A percentile compares a stretch with the other conserved stretches of the same genome.
Conservation (phyloP, 2,113 vertebrate species). For the Rhabdornis inornatus region DNA sequence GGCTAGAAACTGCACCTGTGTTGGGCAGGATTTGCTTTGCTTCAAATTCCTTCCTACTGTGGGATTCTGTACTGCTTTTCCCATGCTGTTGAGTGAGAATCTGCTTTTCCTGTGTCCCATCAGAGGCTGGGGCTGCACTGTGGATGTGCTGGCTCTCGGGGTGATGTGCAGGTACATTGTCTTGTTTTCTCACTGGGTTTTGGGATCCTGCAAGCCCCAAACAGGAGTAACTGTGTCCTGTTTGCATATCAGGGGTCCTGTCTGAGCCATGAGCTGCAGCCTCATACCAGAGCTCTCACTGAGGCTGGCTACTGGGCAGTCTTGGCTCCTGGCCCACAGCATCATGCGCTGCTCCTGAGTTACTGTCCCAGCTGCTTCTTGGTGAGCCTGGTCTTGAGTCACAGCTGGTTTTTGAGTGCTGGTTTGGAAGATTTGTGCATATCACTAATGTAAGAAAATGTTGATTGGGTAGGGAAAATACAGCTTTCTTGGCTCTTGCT, state of each 20-base stretch:
- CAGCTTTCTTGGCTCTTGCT: fast-evolving
- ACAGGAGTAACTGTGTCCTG: not conserved
- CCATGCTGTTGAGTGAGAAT: not conserved
- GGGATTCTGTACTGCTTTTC: not conserved
- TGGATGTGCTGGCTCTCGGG: fast-evolving
- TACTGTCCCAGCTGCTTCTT: not conserved
- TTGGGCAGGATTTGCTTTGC: not conserved
- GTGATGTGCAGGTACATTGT: fast-evolving
- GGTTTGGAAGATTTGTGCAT: not conserved
- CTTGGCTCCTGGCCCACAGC: not conserved
- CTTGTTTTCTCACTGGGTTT: not conserved
- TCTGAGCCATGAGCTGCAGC: not conserved
- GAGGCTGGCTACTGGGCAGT: not conserved
- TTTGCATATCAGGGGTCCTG: fast-evolving
- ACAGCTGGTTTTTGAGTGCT: fast-evolving
- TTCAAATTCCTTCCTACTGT: not conserved
- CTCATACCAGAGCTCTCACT: fast-evolving
- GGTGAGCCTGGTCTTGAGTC: not conserved
- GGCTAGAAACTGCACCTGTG: not conserved
- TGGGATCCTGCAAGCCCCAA: not conserved
- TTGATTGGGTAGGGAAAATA: not conserved
- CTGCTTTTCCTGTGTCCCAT: not conserved
- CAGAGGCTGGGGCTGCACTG: fast-evolving
- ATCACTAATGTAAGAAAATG: not conserved
- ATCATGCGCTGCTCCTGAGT: fast-evolving